Percentiles rank a stretch among this genome's conserved stretches.
Conservation (phyloP, 1,140 invertebrate genomes). For the Heliconius hewitsoni region DNA sequence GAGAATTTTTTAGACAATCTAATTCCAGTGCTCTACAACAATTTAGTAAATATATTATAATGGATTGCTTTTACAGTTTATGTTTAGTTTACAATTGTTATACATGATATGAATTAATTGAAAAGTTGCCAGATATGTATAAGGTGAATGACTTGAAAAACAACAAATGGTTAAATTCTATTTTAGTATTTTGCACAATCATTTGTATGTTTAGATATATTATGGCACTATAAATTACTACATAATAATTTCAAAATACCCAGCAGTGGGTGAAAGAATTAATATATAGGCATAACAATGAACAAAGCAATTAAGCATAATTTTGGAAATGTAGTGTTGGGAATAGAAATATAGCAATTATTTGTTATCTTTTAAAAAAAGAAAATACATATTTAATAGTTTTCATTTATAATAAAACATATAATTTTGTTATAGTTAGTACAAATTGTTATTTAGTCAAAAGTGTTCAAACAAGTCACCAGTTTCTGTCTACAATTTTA, state of each 20-base stretch:
- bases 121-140: constrained; percentile 28
- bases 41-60: constrained; percentile 22
- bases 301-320: too few species aligned
- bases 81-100: neutral
- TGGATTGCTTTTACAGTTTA: neutral
- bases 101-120: constrained; percentile 24
- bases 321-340: too few species aligned
- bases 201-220: neutral
- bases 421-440: too few species aligned
- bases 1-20: constrained; percentile 94
- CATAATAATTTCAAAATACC: neutral
- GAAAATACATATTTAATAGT: too few species aligned
- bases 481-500: too few species aligned
- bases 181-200: neutral
- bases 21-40: constrained; percentile 88
- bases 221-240: neutral
- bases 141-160: constrained; percentile 26
- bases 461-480: too few species aligned
- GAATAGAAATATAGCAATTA: too few species aligned
- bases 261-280: too few species aligned
- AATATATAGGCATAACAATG: too few species aligned
- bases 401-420: too few species aligned
- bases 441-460: too few species aligned
- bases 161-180: neutral
- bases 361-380: too few species aligned